phyloP scores from a whole-genome alignment of 2,113 vertebrate genomes.

The Sisor rabdophorus region DNA sequence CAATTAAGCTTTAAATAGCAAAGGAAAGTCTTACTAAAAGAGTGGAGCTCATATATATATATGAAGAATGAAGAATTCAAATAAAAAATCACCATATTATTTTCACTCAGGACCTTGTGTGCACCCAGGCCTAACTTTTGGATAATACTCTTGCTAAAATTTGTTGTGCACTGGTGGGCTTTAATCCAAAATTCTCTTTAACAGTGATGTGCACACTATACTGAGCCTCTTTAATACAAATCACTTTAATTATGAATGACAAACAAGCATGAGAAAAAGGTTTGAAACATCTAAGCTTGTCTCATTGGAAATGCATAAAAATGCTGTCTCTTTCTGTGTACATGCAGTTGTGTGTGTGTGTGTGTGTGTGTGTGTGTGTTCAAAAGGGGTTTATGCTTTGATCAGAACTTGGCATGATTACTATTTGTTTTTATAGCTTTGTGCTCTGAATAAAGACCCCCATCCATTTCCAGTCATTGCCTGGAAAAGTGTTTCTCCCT shows the following conservation, averaged over 20 bases:
- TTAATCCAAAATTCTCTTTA: constrained; percentile 37
- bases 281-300: constrained; percentile 39
- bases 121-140: constrained; percentile 8
- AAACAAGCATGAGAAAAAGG: constrained; percentile 52
- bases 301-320: constrained; percentile 43
- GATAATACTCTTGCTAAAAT: neutral
- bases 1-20: too few relatives aligned
- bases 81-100: neutral
- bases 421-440: constrained; percentile 30
- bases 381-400: constrained; percentile 18
- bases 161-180: constrained; percentile 21
- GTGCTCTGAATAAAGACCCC: constrained; percentile 21
- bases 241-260: constrained; percentile 59
- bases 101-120: constrained; percentile 10
- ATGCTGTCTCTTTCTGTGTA: neutral
- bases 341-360: neutral
- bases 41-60: too few relatives aligned
- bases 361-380: constrained; percentile 17
- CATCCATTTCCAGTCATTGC: constrained; percentile 2
- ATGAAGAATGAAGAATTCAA: neutral
- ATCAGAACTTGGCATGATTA: constrained; percentile 41
- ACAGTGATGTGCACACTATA: constrained; percentile 37
- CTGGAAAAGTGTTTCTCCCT: constrained; percentile 22
- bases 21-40: too few relatives aligned
- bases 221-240: constrained; percentile 45